A percentile compares a stretch with the other conserved stretches of the same genome.
Evolutionary conservation across 2,113 vertebrate genomes (phyloP).

Genomic region (Urocitellus parryii): DNA sequence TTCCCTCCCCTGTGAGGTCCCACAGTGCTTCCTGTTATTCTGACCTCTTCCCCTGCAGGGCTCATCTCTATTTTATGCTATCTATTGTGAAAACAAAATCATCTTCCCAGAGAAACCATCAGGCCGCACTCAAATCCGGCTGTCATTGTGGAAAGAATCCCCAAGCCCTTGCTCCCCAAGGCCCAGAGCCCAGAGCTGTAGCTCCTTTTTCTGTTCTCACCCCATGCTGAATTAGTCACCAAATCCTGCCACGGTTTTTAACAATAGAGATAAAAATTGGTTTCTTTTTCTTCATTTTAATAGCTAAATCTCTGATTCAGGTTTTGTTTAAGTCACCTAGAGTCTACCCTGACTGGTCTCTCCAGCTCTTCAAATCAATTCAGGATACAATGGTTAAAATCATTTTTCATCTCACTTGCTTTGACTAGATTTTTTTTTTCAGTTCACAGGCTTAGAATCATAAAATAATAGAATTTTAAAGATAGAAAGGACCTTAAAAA

Average conservation of each 20-base stretch:
- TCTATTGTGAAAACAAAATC: conserved; percentile 77
- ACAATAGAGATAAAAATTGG: conserved; percentile 63
- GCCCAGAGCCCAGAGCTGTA: conserved; percentile 25
- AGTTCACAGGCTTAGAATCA: conserved; percentile 68
- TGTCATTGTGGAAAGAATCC: conserved; percentile 60
- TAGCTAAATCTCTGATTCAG: conserved; percentile 65
- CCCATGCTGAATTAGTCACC: conserved; percentile 67
- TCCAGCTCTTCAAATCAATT: conserved; percentile 67
- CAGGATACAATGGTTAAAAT: conserved; percentile 74
- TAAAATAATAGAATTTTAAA: conserved; percentile 76
- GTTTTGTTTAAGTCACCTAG: conserved; percentile 57
- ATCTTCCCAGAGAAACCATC: conserved; percentile 63
- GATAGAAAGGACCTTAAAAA: conserved; percentile 69
- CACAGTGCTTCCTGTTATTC: conserved; percentile 76
- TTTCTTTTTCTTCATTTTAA: conserved; percentile 70
- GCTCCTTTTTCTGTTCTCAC: not conserved
- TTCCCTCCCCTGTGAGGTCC: conserved; percentile 2
- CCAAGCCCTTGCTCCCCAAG: conserved; percentile 15
- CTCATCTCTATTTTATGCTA: conserved; percentile 67
- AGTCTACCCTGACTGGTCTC: conserved; percentile 40
- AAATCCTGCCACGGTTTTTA: conserved; percentile 62
- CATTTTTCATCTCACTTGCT: conserved; percentile 71
- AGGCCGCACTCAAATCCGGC: conserved; percentile 25
- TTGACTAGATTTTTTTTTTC: conserved; percentile 66
- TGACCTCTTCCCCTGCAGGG: conserved; percentile 63